phyloP scores from a whole-genome alignment of 2,797 vertebrate species.

The Ciconia nigra region DNA sequence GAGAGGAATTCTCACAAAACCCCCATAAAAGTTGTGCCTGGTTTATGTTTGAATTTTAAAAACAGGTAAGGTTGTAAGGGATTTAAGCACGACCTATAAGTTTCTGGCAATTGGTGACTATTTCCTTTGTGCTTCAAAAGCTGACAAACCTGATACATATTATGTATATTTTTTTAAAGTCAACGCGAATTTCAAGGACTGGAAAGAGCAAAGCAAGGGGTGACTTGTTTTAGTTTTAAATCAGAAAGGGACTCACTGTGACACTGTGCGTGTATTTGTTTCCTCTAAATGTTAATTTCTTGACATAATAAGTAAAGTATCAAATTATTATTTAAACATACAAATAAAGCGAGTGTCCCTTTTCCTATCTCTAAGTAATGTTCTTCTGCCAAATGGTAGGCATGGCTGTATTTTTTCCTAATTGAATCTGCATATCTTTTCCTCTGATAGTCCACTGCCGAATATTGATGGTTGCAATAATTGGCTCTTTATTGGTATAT shows the following conservation, averaged over 20 bases:
- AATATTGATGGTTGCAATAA: conserved; percentile 37
- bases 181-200: background rate
- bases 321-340: conserved; percentile 3
- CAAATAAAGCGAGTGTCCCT: background rate
- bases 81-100: background rate
- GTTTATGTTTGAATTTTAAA: background rate
- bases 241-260: background rate
- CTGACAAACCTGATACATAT: background rate
- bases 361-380: background rate
- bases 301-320: background rate
- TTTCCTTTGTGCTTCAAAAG: background rate
- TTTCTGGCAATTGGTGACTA: background rate
- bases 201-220: background rate
- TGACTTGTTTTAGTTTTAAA: background rate
- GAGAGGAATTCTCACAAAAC: background rate
- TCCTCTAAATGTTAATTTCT: background rate
- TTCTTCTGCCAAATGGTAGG: background rate
- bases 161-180: background rate
- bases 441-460: background rate
- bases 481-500: conserved; percentile 28
- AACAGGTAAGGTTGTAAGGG: background rate
- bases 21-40: background rate
- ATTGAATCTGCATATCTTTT: conserved; percentile 35
- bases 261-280: background rate
- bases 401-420: background rate